phyloP scores from a whole-genome alignment of 2,113 vertebrate genomes.

The Cyphomyrus discorhynchus region DNA sequence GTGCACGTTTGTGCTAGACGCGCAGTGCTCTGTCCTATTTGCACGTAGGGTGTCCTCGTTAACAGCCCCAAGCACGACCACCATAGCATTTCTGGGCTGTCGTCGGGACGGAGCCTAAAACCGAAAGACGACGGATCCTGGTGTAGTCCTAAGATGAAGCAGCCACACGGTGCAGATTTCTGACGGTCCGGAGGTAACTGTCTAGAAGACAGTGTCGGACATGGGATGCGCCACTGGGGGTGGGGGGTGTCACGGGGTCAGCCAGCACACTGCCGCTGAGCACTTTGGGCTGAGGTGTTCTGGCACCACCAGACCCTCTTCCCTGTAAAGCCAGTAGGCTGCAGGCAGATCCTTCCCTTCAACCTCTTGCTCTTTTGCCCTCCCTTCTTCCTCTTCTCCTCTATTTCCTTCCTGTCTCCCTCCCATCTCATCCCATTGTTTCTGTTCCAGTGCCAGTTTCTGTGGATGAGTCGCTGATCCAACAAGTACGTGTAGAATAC shows the following conservation, averaged over 20 bases:
- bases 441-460: background rate
- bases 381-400: background rate
- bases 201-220: background rate
- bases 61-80: background rate
- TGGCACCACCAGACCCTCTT: background rate
- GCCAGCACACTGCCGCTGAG: background rate
- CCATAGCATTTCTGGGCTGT: background rate
- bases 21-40: background rate
- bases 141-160: background rate
- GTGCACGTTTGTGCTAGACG: background rate
- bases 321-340: background rate
- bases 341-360: background rate
- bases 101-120: too few species aligned
- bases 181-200: background rate
- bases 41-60: background rate
- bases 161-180: background rate
- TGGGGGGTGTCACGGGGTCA: background rate
- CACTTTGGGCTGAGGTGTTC: background rate
- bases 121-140: background rate
- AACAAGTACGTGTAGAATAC: background rate
- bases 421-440: background rate
- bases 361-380: background rate
- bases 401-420: slow-evolving; percentile 4
- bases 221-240: background rate
- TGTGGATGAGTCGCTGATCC: background rate